phyloP scores from a whole-genome alignment of 2,888 invertebrate species.

The Argyra leucocephala region DNA sequence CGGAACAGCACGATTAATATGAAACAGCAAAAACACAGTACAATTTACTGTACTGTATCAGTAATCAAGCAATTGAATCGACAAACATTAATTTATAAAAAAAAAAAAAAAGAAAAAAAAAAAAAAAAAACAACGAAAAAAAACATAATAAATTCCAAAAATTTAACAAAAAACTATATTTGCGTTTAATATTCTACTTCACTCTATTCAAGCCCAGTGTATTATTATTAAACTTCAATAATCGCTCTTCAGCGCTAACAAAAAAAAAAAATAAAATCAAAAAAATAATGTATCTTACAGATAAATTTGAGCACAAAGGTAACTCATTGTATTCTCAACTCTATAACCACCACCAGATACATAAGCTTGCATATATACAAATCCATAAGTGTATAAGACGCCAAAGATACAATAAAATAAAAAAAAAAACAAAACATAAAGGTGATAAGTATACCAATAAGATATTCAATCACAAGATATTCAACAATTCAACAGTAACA shows the following conservation, averaged over 20 bases:
- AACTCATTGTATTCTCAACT: not conserved
- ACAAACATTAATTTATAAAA: too few relatives aligned
- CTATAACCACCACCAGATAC: not conserved
- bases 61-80: too few relatives aligned
- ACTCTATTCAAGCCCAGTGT: too few relatives aligned
- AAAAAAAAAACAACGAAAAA: too few relatives aligned
- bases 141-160: too few relatives aligned
- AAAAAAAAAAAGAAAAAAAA: too few relatives aligned
- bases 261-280: not conserved
- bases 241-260: not conserved
- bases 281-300: not conserved
- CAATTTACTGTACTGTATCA: too few relatives aligned
- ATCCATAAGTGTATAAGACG: not conserved
- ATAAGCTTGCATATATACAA: not conserved
- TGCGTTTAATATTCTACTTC: too few relatives aligned
- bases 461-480: not conserved
- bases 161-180: too few relatives aligned
- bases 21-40: too few relatives aligned
- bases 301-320: not conserved
- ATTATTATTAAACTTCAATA: too few relatives aligned
- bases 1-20: too few relatives aligned
- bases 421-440: not conserved
- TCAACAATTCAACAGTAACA: not conserved
- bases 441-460: slow-evolving; percentile 3
- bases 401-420: not conserved